Evolutionary conservation across 2,888 invertebrate species (phyloP).

Genomic region (Steromphala cineraria): DNA sequence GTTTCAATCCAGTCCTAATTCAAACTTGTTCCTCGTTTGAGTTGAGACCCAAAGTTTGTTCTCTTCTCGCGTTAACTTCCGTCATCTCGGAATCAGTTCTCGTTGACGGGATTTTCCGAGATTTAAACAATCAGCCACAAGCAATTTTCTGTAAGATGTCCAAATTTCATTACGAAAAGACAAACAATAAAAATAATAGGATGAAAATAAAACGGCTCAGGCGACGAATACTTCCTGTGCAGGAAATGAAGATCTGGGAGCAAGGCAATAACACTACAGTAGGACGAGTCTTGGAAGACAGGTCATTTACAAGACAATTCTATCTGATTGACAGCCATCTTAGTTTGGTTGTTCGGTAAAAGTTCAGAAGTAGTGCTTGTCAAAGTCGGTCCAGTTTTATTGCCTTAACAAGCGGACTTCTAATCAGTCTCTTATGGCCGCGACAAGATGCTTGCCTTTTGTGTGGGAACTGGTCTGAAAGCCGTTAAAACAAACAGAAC

Average conservation of each 20-base stretch:
- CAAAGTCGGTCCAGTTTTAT: background rate
- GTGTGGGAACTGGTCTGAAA: background rate
- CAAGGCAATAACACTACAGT: background rate
- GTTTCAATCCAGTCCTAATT: no score
- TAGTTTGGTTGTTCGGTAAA: background rate
- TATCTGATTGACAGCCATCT: background rate
- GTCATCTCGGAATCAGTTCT: background rate
- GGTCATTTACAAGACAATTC: background rate
- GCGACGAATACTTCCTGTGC: background rate
- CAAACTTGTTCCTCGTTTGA: no score
- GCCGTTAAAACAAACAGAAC: slow-evolving; percentile 10
- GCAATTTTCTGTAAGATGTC: slow-evolving; percentile 8
- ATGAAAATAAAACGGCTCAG: slow-evolving; percentile 2
- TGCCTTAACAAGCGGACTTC: background rate
- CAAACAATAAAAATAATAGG: slow-evolving; percentile 10
- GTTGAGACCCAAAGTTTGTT: background rate
- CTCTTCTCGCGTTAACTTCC: background rate
- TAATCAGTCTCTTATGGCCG: background rate
- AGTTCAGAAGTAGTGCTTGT: background rate
- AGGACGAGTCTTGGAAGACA: background rate
- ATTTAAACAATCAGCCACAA: slow-evolving; percentile 10
- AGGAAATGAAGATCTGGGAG: slow-evolving; percentile 2
- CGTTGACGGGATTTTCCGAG: slow-evolving; percentile 8
- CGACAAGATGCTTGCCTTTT: background rate
- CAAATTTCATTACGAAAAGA: slow-evolving; percentile 10